A percentile compares a stretch with the other conserved stretches of the same genome.
These are phyloP conservation scores for Boleophthalmus pectinirostris DNA, from an alignment of 2,113 vertebrate species.

Conservation along the genomic window DNA sequence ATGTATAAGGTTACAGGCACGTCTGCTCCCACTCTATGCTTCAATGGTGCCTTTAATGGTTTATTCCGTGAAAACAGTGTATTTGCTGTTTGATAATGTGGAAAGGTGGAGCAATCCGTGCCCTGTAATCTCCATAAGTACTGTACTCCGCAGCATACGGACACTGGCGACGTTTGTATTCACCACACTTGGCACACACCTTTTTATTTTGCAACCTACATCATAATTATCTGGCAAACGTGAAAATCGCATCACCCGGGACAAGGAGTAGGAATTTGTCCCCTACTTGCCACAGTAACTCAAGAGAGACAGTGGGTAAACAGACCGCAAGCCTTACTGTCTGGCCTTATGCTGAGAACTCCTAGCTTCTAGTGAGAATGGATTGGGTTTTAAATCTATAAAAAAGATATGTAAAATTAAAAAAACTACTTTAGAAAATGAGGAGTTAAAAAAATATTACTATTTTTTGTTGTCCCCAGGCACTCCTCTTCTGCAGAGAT, in stretches of 20 bases:
- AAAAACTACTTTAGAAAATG: background rate
- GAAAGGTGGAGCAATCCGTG: slow-evolving; percentile 23
- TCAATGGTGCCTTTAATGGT: slow-evolving; percentile 51
- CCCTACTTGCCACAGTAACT: slow-evolving; percentile 53
- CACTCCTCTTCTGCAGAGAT: slow-evolving; percentile 60
- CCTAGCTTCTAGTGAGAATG: slow-evolving; percentile 6
- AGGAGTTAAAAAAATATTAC: slow-evolving; percentile 19
- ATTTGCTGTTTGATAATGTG: slow-evolving; percentile 38
- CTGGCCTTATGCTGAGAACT: slow-evolving; percentile 32
- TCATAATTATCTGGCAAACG: slow-evolving; percentile 30
- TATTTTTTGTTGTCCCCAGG: slow-evolving; percentile 64
- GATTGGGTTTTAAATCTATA: background rate
- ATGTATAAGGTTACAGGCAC: slow-evolving; percentile 75
- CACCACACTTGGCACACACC: background rate
- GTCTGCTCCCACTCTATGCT: slow-evolving; percentile 60
- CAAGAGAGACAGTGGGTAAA: slow-evolving; percentile 63
- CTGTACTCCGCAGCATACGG: slow-evolving; percentile 21
- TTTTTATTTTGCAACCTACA: slow-evolving; percentile 28
- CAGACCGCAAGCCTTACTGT: slow-evolving; percentile 35
- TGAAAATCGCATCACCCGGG: slow-evolving; percentile 55
- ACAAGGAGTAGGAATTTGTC: slow-evolving; percentile 66
- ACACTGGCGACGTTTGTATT: slow-evolving; percentile 1
- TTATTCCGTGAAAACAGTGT: slow-evolving; percentile 51
- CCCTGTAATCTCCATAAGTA: slow-evolving; percentile 32
- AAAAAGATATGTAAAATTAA: slow-evolving; percentile 3